These are phyloP conservation scores for Sarcophaga carnaria DNA, from an alignment of 2,888 invertebrate species.

Conservation along the genomic window DNA sequence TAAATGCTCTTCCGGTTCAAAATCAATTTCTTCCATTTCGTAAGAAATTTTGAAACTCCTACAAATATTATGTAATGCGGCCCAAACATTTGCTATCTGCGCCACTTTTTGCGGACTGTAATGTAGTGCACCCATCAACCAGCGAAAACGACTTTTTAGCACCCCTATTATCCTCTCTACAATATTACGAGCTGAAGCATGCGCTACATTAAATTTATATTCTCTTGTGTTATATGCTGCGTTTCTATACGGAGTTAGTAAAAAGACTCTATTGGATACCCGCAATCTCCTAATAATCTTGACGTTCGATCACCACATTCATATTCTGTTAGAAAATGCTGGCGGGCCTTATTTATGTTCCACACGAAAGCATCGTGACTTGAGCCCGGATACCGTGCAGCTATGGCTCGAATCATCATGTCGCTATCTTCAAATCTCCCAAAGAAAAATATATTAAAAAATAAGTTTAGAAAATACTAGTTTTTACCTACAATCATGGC, in stretches of 20 bases:
- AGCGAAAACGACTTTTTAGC: conserved; percentile 10
- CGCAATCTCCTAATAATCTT: too few relatives aligned
- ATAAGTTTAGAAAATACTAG: too few relatives aligned
- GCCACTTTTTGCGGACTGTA: conserved; percentile 35
- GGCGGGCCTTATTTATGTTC: too few relatives aligned
- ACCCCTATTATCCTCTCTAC: conserved; percentile 54
- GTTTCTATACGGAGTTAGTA: conserved; percentile 6
- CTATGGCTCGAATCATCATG: too few relatives aligned
- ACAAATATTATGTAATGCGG: conserved; percentile 42
- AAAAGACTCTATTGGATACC: neutral
- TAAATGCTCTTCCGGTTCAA: neutral
- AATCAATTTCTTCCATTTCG: neutral
- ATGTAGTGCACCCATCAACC: conserved; percentile 28
- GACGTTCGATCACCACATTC: too few relatives aligned
- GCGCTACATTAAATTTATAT: conserved; percentile 42
- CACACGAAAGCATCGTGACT: too few relatives aligned
- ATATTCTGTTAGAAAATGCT: too few relatives aligned
- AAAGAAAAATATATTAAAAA: too few relatives aligned
- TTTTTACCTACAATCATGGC: too few relatives aligned
- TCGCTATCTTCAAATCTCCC: too few relatives aligned
- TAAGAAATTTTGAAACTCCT: conserved; percentile 21
- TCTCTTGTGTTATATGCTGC: neutral
- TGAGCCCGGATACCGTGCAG: too few relatives aligned
- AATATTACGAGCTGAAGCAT: conserved; percentile 7
- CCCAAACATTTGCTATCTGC: conserved; percentile 31